These are phyloP conservation scores for Phaenicophaeus curvirostris DNA, from an alignment of 2,797 vertebrate genomes.

Conservation along the genomic window DNA sequence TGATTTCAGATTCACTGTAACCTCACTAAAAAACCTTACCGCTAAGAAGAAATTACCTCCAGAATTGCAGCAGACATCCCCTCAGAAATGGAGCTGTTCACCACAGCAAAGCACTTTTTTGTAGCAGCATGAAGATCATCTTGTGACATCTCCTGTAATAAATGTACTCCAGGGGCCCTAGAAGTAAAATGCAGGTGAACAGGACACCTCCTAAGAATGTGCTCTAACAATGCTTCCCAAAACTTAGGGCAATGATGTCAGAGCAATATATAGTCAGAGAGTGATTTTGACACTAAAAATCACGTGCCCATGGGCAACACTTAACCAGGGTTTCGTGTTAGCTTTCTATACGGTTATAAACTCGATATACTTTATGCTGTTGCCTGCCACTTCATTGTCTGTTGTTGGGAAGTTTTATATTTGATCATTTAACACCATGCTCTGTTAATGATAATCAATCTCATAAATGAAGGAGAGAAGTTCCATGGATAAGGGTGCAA, in stretches of 20 bases:
- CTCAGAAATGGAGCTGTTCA: slow-evolving; percentile 94
- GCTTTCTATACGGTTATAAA: not conserved
- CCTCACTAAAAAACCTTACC: not conserved
- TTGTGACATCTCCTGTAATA: slow-evolving; percentile 85
- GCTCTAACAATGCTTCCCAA: not conserved
- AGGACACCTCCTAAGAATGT: not conserved
- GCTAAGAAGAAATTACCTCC: slow-evolving; percentile 81
- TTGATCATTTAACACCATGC: not conserved
- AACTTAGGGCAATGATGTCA: not conserved
- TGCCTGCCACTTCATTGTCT: not conserved
- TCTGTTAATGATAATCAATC: not conserved
- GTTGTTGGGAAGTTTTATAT: not conserved
- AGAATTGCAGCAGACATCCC: slow-evolving; percentile 96
- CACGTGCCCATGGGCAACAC: not conserved
- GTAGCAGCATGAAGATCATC: slow-evolving; percentile 88
- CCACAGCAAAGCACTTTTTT: slow-evolving; percentile 83
- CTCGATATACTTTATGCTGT: not conserved
- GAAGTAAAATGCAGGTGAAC: not conserved
- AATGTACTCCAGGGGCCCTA: slow-evolving; percentile 86
- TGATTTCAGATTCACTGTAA: not conserved
- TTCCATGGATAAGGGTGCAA: not conserved
- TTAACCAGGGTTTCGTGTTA: not conserved
- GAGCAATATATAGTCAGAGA: not conserved
- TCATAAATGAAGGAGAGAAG: not conserved
- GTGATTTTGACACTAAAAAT: not conserved